Base-by-base conservation (phyloP, 2,888 invertebrate species). In the Cosmopolites sordidus region DNA sequence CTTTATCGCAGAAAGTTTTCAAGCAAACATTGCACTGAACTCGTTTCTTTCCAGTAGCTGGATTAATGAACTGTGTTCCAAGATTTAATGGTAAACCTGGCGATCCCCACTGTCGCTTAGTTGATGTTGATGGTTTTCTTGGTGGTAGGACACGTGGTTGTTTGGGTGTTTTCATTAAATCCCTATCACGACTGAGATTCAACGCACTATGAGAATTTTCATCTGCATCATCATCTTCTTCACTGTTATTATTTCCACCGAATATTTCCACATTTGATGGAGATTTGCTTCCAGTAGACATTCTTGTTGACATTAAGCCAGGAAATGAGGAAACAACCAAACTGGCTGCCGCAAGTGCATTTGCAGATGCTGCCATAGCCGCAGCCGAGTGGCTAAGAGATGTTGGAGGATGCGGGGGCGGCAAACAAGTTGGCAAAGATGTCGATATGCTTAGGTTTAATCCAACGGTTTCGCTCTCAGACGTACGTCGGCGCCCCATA, bases 1-100 rank as follows among this genome's bases (percentile, higher is more conserved):
- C 99, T 78, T 99, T 99, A 79, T 99, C 99, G 80, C 99, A 99
- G 77, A 99, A 99, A 12, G 98, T 98, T 77, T 99, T 99, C 57
- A 96, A 78, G 72, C 99, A 99, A 38, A 96, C 95, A 67, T 96
- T 94, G 75, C 99, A 99, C 72, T 97, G 93, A 2, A 98, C 97
- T 60, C 98, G 83, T 71, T 96, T 96, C 75, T 98, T 98, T 0
- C 93, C 93, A 0, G 93, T 93, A 0, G 91, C 86, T 1, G 93
- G 93, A 69, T 93, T 94, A 22, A 93, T 92, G 61, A 92, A 90
- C 63, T 92, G 90, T 0, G 92, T 92, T 9, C 92, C 92, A 58
- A 91, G 76, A 64, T 91, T 91, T 1, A 89, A 78, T 0, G 91
- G 91, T 67, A 88, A 76, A 64, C 82, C 82, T 17, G 87, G 81